Evolutionary conservation across 2,797 vertebrate species (phyloP), one percentile per base, ranked within the genome.

Genomic region (Arremon aurantiirostris): DNA sequence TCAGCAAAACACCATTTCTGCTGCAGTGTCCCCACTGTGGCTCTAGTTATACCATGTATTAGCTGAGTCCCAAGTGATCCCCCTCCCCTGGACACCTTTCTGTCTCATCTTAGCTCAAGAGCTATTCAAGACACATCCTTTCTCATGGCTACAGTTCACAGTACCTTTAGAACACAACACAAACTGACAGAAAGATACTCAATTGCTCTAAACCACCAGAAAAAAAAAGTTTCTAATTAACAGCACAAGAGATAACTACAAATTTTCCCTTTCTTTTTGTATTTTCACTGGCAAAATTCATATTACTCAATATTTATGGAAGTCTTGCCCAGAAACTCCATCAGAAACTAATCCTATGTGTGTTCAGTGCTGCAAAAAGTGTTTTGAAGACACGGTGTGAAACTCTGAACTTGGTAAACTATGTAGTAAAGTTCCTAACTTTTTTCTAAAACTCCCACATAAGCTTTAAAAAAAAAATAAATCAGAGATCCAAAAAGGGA

Each of bases 51-150:
- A 34, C 21, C 16, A 21, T 3, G 6, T 6, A 30, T 3, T 20
- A 49, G 20, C 65, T 47, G 41, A 88, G 37, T 35, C 16, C 8
- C 17, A 55, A 39, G 24, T 4, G 3, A 49, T 57, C 4, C n/a
- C 21, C 13, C 46, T 57, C 5, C 6, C 22, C 18, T 0, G 0
- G 34, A 22, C 26, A 70, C 16, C 7, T 4, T 78, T 63, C n/a
- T 50, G 9, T 47, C 47, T 39, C 32, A 76, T n/a, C 17, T 27
- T 3, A 59, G 26, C 26, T 44, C 2, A 1, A 41, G 28, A 56
- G 27, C 47, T 77, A 41, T 44, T 68, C 35, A 41, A 55, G 60
- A 70, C 44, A 80, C 24, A 35, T 61, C 39, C 55, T 50, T 83
- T 71, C 65, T 80, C 69, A 47, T 2, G 14, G 59, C 35, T 88